Evolutionary conservation across 1,140 invertebrate species (phyloP), one percentile per base, ranked within the genome.

Genomic region (Stegodyphus dumicola): DNA sequence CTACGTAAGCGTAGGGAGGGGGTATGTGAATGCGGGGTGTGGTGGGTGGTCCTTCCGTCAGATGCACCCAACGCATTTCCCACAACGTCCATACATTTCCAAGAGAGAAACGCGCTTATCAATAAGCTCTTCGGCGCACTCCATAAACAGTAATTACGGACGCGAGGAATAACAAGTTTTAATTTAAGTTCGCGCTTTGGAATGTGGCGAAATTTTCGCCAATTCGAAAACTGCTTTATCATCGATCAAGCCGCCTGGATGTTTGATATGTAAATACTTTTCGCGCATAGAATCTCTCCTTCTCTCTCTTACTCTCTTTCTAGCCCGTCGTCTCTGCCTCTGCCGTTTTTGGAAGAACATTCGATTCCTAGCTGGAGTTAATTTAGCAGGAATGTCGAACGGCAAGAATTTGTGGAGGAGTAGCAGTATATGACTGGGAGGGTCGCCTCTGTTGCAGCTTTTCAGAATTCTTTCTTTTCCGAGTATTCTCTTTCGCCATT

Each of bases 111-210:
- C 33, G 60, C 9, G 75, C 65, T 79, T 79, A 79, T 69, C 77
- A 79, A 79, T 79, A 79, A 79, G 51, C 33, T 52, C 9, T 18
- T 33, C 11, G 49, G 52, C 15, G 66, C 51, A 69, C 65, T 79
- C 77, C 65, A 79, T 79, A 79, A 79, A 69, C 77, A 79, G 77
- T 79, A 79, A 79, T 79, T 79, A 79, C 74, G 60, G 56, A 33
- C 51, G 51, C 10, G 51, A 13, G 77, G 60, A 76, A 79, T 79
- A 79, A 79, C 77, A 79, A 79, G 77, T 79, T 70, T 79, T 79
- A 79, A 79, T 79, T 79, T 79, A 79, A 79, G 64, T 69, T 79
- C 77, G 65, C 48, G 53, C 11, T 15, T 17, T 13, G 74, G 77
- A 67, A 79, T 79, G 77, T 79, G 77, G 77, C 11, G 77, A 70